Base-by-base conservation (phyloP, 2,797 vertebrate species). In the Lepilemur ruficaudatus region DNA sequence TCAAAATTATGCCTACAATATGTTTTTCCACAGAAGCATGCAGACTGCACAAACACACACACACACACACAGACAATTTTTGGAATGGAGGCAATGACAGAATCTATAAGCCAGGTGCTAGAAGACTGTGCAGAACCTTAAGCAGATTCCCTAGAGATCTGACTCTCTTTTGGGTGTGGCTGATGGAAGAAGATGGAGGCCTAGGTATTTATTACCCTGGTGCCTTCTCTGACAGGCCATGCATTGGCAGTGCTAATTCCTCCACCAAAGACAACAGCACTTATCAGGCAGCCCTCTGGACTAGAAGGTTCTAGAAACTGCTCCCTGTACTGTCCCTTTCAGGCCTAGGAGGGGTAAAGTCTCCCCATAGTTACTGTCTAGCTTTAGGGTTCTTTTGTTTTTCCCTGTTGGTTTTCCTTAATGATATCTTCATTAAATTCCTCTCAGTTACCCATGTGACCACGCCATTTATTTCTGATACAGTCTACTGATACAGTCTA, bases 291-390 rank as follows among this genome's bases (percentile, higher is more conserved):
- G 12, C 30, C 41, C 0, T 59, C 41, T 67, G 32, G 11, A 73
- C 83, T 11, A 63, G 41, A 75, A 23, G 7, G 8, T 87, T 73
- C 69, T 57, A 67, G 75, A 96, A 92, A 83, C 30, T 73, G 17
- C 59, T 72, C n/a, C 69, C 41, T 46, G 12, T n/a, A 11, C 61
- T 32, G 2, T 35, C 2, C 7, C 22, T 4, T n/a, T 55, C 11
- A 61, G 32, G 46, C n/a, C 20, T 17, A 12, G 46, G 30, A 14
- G 80, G 38, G 43, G 38, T 57, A 20, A 46, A 17, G 17, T 18
- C 52, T 81, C 35, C 67, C 12, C 8, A 5, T 63, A 41, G 20
- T 55, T 78, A 41, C 30, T 4, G 0, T 41, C 52, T 52, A 55
- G 48, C 1, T 35, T 81, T 30, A 48, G 14, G 50, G 46, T 72